A percentile compares a stretch with the other conserved stretches of the same genome.
Conservation (phyloP, 2,888 invertebrate genomes). For the Craniophora ligustri region DNA sequence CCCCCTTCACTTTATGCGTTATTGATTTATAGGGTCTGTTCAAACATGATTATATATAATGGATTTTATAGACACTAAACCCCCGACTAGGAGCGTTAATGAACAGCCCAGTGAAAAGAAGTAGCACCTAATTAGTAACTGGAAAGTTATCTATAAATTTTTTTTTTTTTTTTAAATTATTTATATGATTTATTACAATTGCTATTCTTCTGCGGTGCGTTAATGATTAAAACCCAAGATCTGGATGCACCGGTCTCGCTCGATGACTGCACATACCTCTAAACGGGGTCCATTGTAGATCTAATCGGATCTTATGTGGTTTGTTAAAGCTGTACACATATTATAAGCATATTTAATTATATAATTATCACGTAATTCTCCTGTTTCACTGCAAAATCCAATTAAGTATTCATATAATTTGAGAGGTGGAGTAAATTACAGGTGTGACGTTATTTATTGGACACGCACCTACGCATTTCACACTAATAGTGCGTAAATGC, state of each 20-base stretch:
- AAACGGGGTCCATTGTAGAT: conserved; percentile 13
- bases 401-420: not conserved
- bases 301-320: conserved; percentile 3
- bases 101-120: conserved; percentile 11
- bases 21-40: not conserved
- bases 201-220: conserved; percentile 19
- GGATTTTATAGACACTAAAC: not conserved
- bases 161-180: not conserved
- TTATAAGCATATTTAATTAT: not conserved
- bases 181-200: conserved; percentile 20
- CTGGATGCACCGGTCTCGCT: conserved; percentile 20
- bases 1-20: not conserved
- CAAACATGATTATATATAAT: not conserved
- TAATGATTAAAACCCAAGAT: conserved; percentile 30
- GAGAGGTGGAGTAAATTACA: no score
- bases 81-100: conserved; percentile 11
- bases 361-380: not conserved
- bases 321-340: not conserved
- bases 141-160: not conserved
- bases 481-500: no score
- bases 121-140: conserved; percentile 17
- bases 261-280: not conserved
- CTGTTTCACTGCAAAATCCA: not conserved
- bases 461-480: no score
- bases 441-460: no score